Evolutionary conservation across 2,888 invertebrate genomes (phyloP).

Genomic region (Argyra leucocephala): DNA sequence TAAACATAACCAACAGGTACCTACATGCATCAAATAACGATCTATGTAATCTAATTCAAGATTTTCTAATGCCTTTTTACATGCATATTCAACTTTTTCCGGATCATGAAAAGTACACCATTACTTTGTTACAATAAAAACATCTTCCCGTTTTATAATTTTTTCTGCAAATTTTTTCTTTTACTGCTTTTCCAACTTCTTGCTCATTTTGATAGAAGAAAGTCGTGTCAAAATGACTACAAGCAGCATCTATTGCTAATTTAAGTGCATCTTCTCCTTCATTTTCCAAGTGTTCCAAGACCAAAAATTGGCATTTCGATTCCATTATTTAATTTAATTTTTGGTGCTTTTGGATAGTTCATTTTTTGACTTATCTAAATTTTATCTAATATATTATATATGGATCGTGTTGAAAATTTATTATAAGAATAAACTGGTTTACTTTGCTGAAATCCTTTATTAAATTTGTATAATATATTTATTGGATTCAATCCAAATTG

Average conservation of each 20-base stretch:
- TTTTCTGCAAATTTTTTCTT: slow-evolving; percentile 55
- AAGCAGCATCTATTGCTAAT: slow-evolving; percentile 63
- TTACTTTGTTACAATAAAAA: slow-evolving; percentile 53
- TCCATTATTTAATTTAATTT: slow-evolving; percentile 50
- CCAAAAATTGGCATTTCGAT: slow-evolving; percentile 52
- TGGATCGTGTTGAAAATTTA: not conserved
- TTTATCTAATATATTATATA: not conserved
- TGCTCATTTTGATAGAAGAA: slow-evolving; percentile 58
- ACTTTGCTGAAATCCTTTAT: not conserved
- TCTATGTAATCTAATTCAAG: slow-evolving; percentile 68
- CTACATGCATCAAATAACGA: slow-evolving; percentile 70
- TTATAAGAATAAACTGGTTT: not conserved
- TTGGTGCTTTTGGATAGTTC: too few relatives aligned
- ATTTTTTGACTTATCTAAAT: not conserved
- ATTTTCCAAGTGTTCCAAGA: slow-evolving; percentile 56
- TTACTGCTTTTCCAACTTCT: slow-evolving; percentile 57
- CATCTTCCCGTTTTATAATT: slow-evolving; percentile 55
- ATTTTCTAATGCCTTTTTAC: slow-evolving; percentile 52
- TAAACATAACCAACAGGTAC: slow-evolving; percentile 63
- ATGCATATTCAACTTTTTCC: slow-evolving; percentile 53
- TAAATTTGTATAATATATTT: not conserved
- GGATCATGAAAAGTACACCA: slow-evolving; percentile 46
- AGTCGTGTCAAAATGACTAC: slow-evolving; percentile 59
- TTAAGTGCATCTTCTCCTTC: slow-evolving; percentile 57
- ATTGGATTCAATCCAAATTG: not conserved